phyloP scores from a whole-genome alignment of 1,140 invertebrate species.

The Lepidurus couesii region DNA sequence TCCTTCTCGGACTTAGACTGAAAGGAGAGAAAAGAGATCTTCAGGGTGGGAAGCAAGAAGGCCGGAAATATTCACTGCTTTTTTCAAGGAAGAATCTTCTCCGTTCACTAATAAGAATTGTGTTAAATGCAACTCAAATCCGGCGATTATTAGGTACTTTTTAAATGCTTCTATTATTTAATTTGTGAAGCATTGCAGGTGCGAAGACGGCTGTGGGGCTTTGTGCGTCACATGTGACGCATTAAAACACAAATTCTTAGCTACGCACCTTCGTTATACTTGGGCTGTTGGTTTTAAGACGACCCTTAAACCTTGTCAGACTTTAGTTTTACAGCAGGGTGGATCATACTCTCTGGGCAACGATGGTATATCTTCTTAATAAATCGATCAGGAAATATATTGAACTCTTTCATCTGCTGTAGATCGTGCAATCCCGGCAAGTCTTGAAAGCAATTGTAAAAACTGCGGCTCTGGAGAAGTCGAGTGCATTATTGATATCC shows the following conservation, averaged over 20 bases:
- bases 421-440: neutral
- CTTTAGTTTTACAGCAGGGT: neutral
- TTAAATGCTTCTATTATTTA: neutral
- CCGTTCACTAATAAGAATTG: neutral
- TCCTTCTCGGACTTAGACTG: neutral
- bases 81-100: neutral
- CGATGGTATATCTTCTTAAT: neutral
- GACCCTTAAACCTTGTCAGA: too few species aligned
- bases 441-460: neutral
- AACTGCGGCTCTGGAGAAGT: neutral
- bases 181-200: neutral
- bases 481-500: neutral
- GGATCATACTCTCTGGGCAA: neutral
- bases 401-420: neutral
- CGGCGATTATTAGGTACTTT: neutral
- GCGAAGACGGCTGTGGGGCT: neutral
- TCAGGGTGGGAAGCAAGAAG: conserved; percentile 4
- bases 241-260: neutral
- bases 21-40: neutral
- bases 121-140: neutral
- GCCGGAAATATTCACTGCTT: neutral
- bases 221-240: neutral
- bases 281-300: neutral
- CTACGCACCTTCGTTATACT: neutral
- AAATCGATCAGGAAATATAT: neutral